Evolutionary conservation across 2,797 vertebrate species (phyloP).

Genomic region (Macropus fuliginosus): DNA sequence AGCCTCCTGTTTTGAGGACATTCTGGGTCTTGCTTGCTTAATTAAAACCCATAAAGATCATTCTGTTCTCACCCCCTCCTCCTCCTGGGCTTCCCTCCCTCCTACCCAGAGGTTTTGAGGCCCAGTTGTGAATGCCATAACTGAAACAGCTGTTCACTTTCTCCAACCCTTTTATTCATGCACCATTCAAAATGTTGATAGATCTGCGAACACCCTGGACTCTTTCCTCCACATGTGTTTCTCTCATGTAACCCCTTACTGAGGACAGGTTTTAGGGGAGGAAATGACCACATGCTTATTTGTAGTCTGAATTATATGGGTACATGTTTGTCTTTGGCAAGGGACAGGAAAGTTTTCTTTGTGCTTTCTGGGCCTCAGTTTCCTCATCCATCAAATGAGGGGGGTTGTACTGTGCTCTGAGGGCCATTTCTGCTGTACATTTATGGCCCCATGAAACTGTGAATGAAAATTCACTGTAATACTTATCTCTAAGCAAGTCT

Average conservation of each 20-base stretch:
- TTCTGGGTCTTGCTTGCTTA: slow-evolving; percentile 64
- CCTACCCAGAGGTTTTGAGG: slow-evolving; percentile 34
- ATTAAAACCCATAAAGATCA: slow-evolving; percentile 62
- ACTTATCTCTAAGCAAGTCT: neutral
- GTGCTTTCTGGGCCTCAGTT: neutral
- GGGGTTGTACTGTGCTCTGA: neutral
- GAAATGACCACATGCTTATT: neutral
- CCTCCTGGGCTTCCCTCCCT: neutral
- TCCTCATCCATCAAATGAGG: neutral
- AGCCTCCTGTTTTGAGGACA: slow-evolving; percentile 56
- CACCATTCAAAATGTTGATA: slow-evolving; percentile 66
- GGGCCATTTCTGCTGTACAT: neutral
- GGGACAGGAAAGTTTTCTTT: neutral
- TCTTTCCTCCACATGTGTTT: slow-evolving; percentile 46
- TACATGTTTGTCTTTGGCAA: neutral
- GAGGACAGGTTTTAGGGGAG: slow-evolving; percentile 2
- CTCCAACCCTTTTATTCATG: slow-evolving; percentile 58
- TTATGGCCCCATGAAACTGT: neutral
- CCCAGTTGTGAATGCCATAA: slow-evolving; percentile 60
- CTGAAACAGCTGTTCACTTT: slow-evolving; percentile 70
- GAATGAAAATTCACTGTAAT: neutral
- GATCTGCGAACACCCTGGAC: neutral
- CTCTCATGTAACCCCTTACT: slow-evolving; percentile 22
- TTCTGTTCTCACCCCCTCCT: slow-evolving; percentile 50
- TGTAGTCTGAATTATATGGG: neutral